These are phyloP conservation scores for Lochmaea crataegi DNA, from an alignment of 2,888 invertebrate species.

Conservation along the genomic window DNA sequence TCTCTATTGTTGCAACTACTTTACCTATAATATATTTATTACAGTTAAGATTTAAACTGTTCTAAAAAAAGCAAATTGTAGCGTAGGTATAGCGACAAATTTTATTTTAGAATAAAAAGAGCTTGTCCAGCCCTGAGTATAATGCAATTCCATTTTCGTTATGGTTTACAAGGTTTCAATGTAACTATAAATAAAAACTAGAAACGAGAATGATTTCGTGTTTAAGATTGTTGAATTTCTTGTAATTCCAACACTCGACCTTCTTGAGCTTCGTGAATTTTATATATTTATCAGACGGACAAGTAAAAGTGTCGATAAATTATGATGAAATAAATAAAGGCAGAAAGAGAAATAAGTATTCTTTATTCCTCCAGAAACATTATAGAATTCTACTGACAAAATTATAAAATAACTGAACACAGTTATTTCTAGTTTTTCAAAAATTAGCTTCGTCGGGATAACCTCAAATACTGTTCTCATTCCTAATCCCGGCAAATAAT, in stretches of 20 bases:
- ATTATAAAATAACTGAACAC: too few species aligned
- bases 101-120: not conserved
- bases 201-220: not conserved
- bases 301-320: too few species aligned
- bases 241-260: not conserved
- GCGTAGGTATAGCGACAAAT: not conserved
- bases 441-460: too few species aligned
- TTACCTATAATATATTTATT: too few species aligned
- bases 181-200: conserved; percentile 2
- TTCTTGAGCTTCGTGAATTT: not conserved
- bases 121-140: conserved; percentile 1
- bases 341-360: too few species aligned
- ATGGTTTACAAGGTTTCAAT: conserved; percentile 1
- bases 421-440: too few species aligned
- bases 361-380: too few species aligned
- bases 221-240: not conserved
- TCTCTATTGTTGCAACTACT: too few species aligned
- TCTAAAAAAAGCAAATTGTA: not conserved
- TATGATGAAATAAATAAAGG: too few species aligned
- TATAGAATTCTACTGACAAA: too few species aligned
- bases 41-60: not conserved
- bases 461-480: too few species aligned
- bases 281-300: not conserved
- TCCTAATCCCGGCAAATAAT: too few species aligned
- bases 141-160: not conserved